Percentiles rank a stretch among this genome's conserved stretches.
Evolutionary conservation across 2,113 vertebrate species (phyloP).

Genomic region (Dasyurus viverrinus): DNA sequence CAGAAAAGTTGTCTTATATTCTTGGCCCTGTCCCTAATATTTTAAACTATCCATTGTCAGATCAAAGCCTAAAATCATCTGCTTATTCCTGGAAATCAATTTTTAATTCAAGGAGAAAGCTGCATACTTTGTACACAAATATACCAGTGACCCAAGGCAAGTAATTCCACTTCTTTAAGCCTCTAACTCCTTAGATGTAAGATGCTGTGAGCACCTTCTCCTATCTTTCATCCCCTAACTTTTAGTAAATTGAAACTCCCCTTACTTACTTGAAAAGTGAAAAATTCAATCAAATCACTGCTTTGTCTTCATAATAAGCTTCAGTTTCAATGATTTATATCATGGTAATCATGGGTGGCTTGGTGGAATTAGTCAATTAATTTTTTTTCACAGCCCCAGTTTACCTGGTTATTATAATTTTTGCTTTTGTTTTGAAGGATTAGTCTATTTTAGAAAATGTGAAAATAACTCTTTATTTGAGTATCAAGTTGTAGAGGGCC

Average conservation of each 20-base stretch:
- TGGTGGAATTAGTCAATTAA: background rate
- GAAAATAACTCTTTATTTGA: constrained; percentile 67
- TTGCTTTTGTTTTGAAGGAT: constrained; percentile 45
- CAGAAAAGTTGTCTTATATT: background rate
- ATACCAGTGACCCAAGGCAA: background rate
- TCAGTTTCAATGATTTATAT: background rate
- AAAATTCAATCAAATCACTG: background rate
- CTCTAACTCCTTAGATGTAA: background rate
- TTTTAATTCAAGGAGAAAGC: constrained; percentile 80
- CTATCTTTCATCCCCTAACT: background rate
- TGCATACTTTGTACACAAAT: background rate
- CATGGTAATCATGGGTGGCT: background rate
- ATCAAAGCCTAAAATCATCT: constrained; percentile 91
- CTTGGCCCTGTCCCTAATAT: constrained; percentile 76
- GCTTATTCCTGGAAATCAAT: constrained; percentile 95
- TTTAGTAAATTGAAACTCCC: background rate
- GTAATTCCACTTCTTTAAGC: background rate
- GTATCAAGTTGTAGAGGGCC: constrained; percentile 38
- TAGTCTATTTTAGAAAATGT: constrained; percentile 65
- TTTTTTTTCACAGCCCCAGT: background rate
- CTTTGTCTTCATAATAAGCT: background rate
- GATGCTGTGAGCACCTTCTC: background rate
- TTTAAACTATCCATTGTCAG: constrained; percentile 92
- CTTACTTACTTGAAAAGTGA: constrained; percentile 33
- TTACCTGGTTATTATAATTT: background rate